Evolutionary conservation across 2,113 vertebrate species (phyloP), one percentile per base, ranked within the genome.

Genomic region (Microtus pennsylvanicus): DNA sequence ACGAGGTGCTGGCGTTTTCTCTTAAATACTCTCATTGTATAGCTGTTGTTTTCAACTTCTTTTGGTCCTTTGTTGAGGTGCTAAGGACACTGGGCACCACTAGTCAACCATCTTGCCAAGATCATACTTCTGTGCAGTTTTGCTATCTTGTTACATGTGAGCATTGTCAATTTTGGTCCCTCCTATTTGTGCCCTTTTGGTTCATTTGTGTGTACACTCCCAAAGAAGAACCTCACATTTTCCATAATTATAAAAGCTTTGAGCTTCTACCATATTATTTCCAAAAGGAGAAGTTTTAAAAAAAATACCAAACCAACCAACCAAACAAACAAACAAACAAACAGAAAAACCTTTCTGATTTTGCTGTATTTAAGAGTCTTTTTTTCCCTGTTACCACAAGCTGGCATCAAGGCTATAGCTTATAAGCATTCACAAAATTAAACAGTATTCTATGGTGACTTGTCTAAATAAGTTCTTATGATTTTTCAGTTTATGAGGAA

Each of bases 401-500:
- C 61, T 65, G n/a, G 38, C 38, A 45, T 26, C 38, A 30, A 61
- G 35, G 55, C 22, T 82, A 38, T 17, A 55, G 16, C 55, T 55
- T 55, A 55, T 83, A 28, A 21, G 82, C 16, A 45, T 9, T 61
- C 12, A 65, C 16, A 95, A 76, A 58, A 72, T 10, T 82, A 75
- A 33, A 2, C 17, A 55, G 21, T 45, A 13, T 88, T 21, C 47
- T 80, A 35, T 0, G 10, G 3, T 47, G 47, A 33, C 70, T 80
- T 24, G 5, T 83, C 35, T 90, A 90, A 93, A 58, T 33, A 65
- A 78, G 8, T 61, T 77, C 70, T 47, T 93, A 28, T n/a, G 83
- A 85, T 28, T 82, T 87, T 91, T 90, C 63, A 24, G 75, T 90
- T 61, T 85, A 65, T 88, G 76, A 92, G 28, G 33, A 80, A 21